These are phyloP conservation scores for Chloroceryle amazona DNA, from an alignment of 2,797 vertebrate species.

Conservation along the genomic window DNA sequence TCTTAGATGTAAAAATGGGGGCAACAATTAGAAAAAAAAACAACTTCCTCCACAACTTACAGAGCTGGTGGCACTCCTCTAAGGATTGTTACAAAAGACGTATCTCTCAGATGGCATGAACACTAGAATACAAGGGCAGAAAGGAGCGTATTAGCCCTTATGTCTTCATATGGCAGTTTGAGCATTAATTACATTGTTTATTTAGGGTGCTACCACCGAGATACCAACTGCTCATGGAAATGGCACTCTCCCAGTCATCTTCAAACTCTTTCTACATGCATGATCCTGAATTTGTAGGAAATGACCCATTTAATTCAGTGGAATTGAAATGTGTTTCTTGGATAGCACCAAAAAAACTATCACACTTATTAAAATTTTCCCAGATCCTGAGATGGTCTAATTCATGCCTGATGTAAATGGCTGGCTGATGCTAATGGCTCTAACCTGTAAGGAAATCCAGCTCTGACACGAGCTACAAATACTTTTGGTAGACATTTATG, in stretches of 20 bases:
- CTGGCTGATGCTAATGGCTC: accelerated
- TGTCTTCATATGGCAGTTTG: background rate
- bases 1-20: background rate
- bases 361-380: accelerated
- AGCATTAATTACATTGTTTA: background rate
- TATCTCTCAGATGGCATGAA: background rate
- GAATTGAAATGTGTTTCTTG: background rate
- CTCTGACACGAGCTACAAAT: accelerated
- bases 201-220: background rate
- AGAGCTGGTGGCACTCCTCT: background rate
- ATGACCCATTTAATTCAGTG: background rate
- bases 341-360: background rate
- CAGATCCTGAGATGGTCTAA: background rate
- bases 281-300: background rate
- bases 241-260: background rate
- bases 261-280: background rate
- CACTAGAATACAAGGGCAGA: background rate
- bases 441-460: background rate
- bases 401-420: accelerated
- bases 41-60: background rate
- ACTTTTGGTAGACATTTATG: accelerated
- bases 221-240: background rate
- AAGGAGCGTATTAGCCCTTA: background rate
- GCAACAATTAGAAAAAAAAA: background rate
- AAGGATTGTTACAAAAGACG: background rate